Evolutionary conservation across 2,888 invertebrate genomes (phyloP).

Genomic region (Amiota mariae): DNA sequence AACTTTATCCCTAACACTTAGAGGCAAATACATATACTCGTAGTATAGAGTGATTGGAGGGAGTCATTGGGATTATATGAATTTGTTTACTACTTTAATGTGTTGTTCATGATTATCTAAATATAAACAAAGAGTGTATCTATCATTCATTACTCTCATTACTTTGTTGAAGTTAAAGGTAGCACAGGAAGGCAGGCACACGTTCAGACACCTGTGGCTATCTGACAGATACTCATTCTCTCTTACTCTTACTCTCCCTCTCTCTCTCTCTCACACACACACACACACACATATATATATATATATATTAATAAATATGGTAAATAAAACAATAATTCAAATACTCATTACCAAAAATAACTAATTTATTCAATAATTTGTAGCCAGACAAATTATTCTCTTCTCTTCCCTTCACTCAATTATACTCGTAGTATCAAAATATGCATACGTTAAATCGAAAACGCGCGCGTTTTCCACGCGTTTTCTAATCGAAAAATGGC

Average conservation of each 20-base stretch:
- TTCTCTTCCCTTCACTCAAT: neutral
- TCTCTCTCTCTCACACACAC: neutral
- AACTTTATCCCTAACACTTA: neutral
- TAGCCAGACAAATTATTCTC: neutral
- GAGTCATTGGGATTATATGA: neutral
- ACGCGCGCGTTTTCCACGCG: neutral
- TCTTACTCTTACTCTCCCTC: too few species aligned
- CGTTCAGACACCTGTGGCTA: constrained; percentile 32
- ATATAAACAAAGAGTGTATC: neutral
- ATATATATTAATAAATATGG: neutral
- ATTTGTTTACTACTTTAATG: too few species aligned
- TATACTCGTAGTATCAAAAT: too few species aligned
- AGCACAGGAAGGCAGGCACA: neutral
- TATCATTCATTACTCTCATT: neutral
- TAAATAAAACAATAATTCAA: too few species aligned
- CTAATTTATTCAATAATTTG: constrained; percentile 17
- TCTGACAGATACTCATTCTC: neutral
- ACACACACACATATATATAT: neutral
- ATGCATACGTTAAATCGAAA: too few species aligned
- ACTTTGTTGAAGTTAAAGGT: neutral
- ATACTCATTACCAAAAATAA: constrained; percentile 25
- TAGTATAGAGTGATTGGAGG: neutral
- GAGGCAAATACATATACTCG: neutral
- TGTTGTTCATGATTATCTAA: neutral
- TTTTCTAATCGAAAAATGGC: neutral